These are phyloP conservation scores for Euleptes europaea DNA, from an alignment of 2,113 vertebrate genomes.

Conservation along the genomic window DNA sequence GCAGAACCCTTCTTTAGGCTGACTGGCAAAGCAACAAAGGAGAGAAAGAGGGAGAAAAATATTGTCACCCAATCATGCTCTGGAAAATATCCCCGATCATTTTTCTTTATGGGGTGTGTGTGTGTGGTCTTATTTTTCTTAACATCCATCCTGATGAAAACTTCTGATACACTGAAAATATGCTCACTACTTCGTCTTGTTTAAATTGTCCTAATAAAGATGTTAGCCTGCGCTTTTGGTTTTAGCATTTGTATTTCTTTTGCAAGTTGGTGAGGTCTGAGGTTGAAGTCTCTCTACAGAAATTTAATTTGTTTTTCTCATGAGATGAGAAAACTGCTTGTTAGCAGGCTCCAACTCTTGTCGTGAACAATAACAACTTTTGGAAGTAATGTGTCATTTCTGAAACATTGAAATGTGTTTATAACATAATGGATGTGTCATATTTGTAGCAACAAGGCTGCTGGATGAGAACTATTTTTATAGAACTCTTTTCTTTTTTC, in stretches of 20 bases:
- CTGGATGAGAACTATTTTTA: slow-evolving; percentile 71
- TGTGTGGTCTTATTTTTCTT: no score
- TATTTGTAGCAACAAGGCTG: slow-evolving; percentile 55
- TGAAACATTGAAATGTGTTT: slow-evolving; percentile 37
- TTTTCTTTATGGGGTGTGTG: no score
- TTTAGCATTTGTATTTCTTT: slow-evolving; percentile 17
- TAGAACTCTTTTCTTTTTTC: slow-evolving; percentile 72
- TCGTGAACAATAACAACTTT: slow-evolving; percentile 41
- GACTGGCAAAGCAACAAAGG: no score
- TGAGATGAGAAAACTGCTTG: slow-evolving; percentile 17
- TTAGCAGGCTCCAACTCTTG: slow-evolving; percentile 54
- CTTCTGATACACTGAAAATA: no score
- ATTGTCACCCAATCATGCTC: no score
- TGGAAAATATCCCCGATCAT: no score
- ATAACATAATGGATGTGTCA: slow-evolving; percentile 45
- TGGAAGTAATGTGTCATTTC: slow-evolving; percentile 53
- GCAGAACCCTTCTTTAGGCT: no score
- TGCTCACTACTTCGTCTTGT: no score
- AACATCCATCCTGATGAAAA: no score
- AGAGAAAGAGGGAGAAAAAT: no score
- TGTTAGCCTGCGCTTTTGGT: no score
- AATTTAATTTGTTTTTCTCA: not conserved
- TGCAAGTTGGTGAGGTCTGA: slow-evolving; percentile 28
- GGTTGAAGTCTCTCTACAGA: not conserved
- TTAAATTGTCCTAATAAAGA: no score